phyloP scores from a whole-genome alignment of 2,113 vertebrate genomes.

The Mohoua ochrocephala region DNA sequence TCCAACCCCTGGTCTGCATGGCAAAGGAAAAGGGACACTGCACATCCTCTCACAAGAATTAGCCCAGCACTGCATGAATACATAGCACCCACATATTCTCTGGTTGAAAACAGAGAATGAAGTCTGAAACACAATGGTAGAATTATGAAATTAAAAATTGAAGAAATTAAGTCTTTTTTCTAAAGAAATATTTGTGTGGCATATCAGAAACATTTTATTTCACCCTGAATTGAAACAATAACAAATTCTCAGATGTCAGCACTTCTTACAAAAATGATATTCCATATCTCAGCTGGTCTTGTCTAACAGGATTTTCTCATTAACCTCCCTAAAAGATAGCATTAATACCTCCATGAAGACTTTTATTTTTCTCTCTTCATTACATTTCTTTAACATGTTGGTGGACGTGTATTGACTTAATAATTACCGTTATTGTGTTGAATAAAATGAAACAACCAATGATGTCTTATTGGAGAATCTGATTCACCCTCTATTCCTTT shows the following conservation, averaged over 20 bases:
- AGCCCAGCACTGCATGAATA: neutral
- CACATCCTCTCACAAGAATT: neutral
- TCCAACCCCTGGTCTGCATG: accelerated
- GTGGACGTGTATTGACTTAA: neutral
- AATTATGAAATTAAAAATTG: neutral
- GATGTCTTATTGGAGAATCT: neutral
- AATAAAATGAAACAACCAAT: neutral
- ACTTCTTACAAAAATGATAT: neutral
- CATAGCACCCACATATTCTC: neutral
- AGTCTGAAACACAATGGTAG: neutral
- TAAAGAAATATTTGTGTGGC: neutral
- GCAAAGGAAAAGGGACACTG: neutral
- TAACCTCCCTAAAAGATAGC: neutral
- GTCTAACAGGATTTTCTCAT: constrained; percentile 17
- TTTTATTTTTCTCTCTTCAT: neutral
- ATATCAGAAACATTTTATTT: neutral
- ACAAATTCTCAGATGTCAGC: neutral
- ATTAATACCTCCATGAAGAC: neutral
- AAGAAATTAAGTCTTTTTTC: neutral
- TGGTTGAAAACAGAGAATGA: neutral
- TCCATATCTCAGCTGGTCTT: neutral
- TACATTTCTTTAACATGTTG: neutral
- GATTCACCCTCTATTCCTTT: neutral
- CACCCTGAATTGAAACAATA: neutral
- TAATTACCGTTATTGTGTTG: neutral